Evolutionary conservation across 2,888 invertebrate genomes (phyloP).

Genomic region (Hydropsyche betteni): DNA sequence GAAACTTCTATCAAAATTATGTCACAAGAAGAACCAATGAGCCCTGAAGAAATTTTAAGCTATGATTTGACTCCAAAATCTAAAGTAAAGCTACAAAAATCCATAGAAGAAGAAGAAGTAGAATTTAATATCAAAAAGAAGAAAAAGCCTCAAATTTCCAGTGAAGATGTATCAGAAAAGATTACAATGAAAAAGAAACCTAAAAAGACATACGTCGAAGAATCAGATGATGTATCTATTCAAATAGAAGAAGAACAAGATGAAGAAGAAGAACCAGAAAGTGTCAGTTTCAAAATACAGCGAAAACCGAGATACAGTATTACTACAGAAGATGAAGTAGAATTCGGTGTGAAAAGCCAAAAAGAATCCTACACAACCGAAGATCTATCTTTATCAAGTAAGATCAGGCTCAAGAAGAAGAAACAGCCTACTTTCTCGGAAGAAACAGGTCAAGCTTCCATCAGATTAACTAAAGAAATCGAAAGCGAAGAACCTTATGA

Average conservation of each 20-base stretch:
- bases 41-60: constrained; percentile 69
- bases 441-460: constrained; percentile 74
- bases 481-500: constrained; percentile 71
- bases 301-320: constrained; percentile 73
- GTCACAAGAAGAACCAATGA: constrained; percentile 68
- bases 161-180: constrained; percentile 59
- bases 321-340: constrained; percentile 73
- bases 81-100: constrained; percentile 57
- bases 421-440: constrained; percentile 71
- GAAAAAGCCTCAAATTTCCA: constrained; percentile 54
- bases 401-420: constrained; percentile 73
- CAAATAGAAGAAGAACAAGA: constrained; percentile 54
- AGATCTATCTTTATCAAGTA: constrained; percentile 76
- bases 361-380: constrained; percentile 70
- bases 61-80: constrained; percentile 56
- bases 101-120: constrained; percentile 62
- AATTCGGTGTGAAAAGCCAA: constrained; percentile 61
- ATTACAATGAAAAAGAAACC: constrained; percentile 63
- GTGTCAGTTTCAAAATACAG: constrained; percentile 74
- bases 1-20: constrained; percentile 78
- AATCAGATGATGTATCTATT: constrained; percentile 67
- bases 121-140: constrained; percentile 58
- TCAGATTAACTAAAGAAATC: constrained; percentile 71
- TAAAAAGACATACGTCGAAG: constrained; percentile 67
- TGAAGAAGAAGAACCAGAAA: constrained; percentile 68